Evolutionary conservation across 2,888 invertebrate species (phyloP), one percentile per base, ranked within the genome.

Genomic region (Cataglyphis cursor): DNA sequence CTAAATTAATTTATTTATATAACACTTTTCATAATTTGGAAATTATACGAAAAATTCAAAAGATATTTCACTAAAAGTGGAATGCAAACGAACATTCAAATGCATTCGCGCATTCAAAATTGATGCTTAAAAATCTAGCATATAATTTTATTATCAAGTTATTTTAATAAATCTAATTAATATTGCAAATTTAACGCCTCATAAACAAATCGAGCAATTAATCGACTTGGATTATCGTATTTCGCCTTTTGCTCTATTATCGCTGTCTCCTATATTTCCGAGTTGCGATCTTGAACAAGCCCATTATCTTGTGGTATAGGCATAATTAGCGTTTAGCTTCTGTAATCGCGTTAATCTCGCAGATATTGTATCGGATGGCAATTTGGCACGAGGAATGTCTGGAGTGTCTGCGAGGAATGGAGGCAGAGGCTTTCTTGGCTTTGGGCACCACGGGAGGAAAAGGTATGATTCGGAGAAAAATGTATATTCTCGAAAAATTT

Each of bases 401-500:
- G 94, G 94, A 93, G 93, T 81, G 90, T 94, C 70, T 94, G 94
- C 89, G 93, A 94, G 83, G 94, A 94, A 80, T 95, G 94, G 94
- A 91, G 94, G 73, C 94, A 94, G 76, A 93, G 92, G 75, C 82
- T 95, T 38, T 93, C 94, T 6, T 94, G 94, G 94, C 89, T 94
- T 18, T 94, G 94, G 94, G 94, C 94, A 44, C 94, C 94, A 15
- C 88, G 94, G 31, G 94, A 95, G 75, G 94, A 95, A 86, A 95
- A 95, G 92, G 94, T 95, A n/a, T n/a, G n/a, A n/a, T n/a, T n/a
- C n/a, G n/a, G n/a, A n/a, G n/a, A n/a, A n/a, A n/a, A 84, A 62
- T 41, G 5, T n/a, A n/a, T 24, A 51, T 61, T 41, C 9, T 51
- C n/a, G 51, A n/a, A 21, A 80, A 44, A 54, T 6, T 15, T n/a